A percentile compares a stretch with the other conserved stretches of the same genome.
Evolutionary conservation across 2,113 vertebrate genomes (phyloP).

Genomic region (Verasper variegatus): DNA sequence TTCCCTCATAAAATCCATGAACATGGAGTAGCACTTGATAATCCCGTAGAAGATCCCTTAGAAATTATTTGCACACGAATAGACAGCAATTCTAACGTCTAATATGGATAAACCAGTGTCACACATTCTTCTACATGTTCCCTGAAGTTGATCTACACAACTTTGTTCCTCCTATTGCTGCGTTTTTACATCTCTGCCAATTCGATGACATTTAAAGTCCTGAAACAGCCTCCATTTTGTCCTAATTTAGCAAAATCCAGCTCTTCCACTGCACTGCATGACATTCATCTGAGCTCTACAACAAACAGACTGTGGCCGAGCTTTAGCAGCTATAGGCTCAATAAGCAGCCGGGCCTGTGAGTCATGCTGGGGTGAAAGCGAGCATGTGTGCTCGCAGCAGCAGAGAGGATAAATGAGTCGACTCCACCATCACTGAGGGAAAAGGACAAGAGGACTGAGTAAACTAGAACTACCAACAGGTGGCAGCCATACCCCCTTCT

Average conservation of each 20-base stretch:
- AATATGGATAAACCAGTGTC: too few relatives aligned
- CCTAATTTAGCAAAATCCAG: conserved; percentile 1
- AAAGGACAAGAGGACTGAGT: conserved; percentile 64
- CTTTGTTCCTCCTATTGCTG: background rate
- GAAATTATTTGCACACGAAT: background rate
- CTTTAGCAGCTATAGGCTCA: conserved; percentile 10
- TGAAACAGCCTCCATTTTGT: background rate
- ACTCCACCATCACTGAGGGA: conserved; percentile 56
- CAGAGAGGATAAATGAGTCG: conserved; percentile 49
- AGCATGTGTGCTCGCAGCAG: conserved; percentile 32
- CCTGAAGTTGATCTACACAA: background rate
- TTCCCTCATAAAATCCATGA: too few relatives aligned
- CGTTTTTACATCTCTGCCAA: background rate
- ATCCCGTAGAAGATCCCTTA: too few relatives aligned
- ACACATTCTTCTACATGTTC: background rate
- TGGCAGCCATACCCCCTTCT: conserved; percentile 52
- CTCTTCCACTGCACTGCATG: background rate
- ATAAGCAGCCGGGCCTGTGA: conserved; percentile 37
- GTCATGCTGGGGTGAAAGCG: conserved; percentile 58
- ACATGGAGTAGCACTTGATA: too few relatives aligned
- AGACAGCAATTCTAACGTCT: background rate
- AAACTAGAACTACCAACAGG: conserved; percentile 69
- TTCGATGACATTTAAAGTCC: conserved; percentile 12
- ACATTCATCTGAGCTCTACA: conserved; percentile 8
- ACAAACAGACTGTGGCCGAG: conserved; percentile 3